Conservation (phyloP, 1,140 invertebrate genomes). For the Brachionus manjavacas region DNA sequence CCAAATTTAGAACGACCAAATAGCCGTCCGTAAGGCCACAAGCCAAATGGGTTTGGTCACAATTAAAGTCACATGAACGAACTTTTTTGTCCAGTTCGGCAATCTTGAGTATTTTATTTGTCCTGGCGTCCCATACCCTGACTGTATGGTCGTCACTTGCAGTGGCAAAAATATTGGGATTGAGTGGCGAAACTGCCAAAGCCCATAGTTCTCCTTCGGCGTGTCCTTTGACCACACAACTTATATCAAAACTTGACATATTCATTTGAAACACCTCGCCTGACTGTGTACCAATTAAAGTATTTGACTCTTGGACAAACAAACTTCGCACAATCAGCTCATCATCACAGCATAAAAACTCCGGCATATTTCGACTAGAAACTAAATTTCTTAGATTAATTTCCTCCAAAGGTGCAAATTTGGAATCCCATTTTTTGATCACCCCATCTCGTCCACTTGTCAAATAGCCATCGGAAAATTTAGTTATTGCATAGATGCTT, state of each 20-base stretch:
- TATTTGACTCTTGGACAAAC: background rate
- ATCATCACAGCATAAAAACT: conserved; percentile 23
- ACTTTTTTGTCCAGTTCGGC: conserved; percentile 53
- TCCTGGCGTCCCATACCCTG: conserved; percentile 41
- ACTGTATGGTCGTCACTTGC: conserved; percentile 58
- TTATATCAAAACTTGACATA: conserved; percentile 48
- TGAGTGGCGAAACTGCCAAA: conserved; percentile 53
- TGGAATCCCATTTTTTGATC: conserved; percentile 52
- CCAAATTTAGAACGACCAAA: background rate
- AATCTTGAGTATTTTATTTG: conserved; percentile 50
- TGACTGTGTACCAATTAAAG: conserved; percentile 54
- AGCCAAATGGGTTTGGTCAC: conserved; percentile 53
- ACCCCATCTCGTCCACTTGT: conserved; percentile 55
- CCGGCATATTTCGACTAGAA: conserved; percentile 16
- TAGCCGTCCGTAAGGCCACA: conserved; percentile 53
- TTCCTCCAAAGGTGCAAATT: conserved; percentile 52
- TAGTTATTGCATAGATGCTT: conserved; percentile 51
- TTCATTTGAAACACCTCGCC: conserved; percentile 55
- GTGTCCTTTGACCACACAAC: conserved; percentile 54
- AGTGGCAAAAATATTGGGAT: conserved; percentile 54
- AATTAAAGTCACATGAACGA: conserved; percentile 55
- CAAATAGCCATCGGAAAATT: conserved; percentile 51
- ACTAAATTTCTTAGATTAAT: conserved; percentile 50
- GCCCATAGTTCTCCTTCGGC: conserved; percentile 57
- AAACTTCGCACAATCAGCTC: conserved; percentile 15